Percentiles rank a stretch among this genome's conserved stretches.
Conservation (phyloP, 64 coral and sea anemone species). For the Pocillopora verrucosa region DNA sequence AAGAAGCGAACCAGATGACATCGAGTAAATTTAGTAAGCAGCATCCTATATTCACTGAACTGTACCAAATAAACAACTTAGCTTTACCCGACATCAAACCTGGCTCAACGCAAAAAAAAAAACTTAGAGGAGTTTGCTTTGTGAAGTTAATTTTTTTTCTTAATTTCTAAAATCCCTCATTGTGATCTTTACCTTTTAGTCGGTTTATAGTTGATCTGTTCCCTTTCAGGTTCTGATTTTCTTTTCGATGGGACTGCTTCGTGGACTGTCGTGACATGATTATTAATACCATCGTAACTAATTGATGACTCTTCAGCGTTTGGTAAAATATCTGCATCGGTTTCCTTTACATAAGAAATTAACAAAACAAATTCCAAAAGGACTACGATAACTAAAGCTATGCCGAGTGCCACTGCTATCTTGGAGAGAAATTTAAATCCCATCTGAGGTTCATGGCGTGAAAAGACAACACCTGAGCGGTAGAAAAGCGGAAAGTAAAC, state of each 20-base stretch:
- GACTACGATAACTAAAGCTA: conserved; percentile 11
- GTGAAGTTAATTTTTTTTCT: too few relatives aligned
- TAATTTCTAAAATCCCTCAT: too few relatives aligned
- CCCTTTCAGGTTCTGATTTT: background rate
- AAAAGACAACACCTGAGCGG: too few relatives aligned
- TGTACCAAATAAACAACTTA: too few relatives aligned
- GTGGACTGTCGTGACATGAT: background rate
- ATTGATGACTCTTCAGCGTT: background rate
- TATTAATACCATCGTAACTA: background rate
- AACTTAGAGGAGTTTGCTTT: too few relatives aligned
- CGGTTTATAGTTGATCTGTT: background rate
- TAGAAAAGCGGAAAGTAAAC: background rate
- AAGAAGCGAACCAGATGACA: too few relatives aligned
- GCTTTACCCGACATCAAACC: too few relatives aligned
- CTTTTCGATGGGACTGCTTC: background rate
- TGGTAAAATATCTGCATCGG: background rate
- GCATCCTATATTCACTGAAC: too few relatives aligned
- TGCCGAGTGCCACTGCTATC: background rate
- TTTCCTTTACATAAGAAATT: background rate
- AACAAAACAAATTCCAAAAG: conserved; percentile 17
- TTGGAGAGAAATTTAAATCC: conserved; percentile 19
- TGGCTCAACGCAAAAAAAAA: too few relatives aligned
- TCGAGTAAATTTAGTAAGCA: too few relatives aligned
- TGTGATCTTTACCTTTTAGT: background rate
- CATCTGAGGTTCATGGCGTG: background rate